Percentiles rank a stretch among this genome's conserved stretches.
Evolutionary conservation across 2,888 invertebrate genomes (phyloP).

Genomic region (Escarpia spicata): DNA sequence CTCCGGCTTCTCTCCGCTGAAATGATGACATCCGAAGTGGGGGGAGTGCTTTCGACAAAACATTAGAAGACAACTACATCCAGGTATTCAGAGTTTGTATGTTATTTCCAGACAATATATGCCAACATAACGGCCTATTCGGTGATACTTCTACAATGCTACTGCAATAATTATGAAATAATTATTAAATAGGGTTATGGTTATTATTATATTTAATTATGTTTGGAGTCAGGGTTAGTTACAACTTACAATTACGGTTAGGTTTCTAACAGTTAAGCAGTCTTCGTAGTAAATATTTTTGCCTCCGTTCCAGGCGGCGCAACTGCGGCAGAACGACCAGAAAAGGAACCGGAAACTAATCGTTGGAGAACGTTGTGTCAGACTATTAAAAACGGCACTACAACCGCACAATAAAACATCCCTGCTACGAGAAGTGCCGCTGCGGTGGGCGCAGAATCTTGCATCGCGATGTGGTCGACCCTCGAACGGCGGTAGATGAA

Average conservation of each 20-base stretch:
- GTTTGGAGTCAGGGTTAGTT: too few relatives aligned
- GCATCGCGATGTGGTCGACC: not conserved
- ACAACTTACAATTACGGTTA: too few relatives aligned
- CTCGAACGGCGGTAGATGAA: not conserved
- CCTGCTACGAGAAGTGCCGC: not conserved
- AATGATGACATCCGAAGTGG: too few relatives aligned
- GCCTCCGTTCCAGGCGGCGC: not conserved
- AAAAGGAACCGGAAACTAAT: not conserved
- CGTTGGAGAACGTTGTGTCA: not conserved
- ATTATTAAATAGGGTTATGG: too few relatives aligned
- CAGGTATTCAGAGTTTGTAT: not conserved
- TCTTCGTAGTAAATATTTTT: too few relatives aligned
- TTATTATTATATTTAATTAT: too few relatives aligned
- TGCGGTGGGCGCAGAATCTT: not conserved
- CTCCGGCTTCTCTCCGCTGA: too few relatives aligned
- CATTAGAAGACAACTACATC: not conserved
- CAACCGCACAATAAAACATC: not conserved
- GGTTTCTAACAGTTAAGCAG: too few relatives aligned
- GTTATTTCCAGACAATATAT: not conserved
- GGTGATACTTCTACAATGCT: too few relatives aligned
- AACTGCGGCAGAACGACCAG: not conserved
- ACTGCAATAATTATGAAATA: too few relatives aligned
- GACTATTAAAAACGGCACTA: not conserved
- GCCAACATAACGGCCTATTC: not conserved
- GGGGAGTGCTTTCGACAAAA: too few relatives aligned